Conservation (phyloP, 30 jellyfish, hydroid and myxozoan genomes). For the Mastigias papua region DNA sequence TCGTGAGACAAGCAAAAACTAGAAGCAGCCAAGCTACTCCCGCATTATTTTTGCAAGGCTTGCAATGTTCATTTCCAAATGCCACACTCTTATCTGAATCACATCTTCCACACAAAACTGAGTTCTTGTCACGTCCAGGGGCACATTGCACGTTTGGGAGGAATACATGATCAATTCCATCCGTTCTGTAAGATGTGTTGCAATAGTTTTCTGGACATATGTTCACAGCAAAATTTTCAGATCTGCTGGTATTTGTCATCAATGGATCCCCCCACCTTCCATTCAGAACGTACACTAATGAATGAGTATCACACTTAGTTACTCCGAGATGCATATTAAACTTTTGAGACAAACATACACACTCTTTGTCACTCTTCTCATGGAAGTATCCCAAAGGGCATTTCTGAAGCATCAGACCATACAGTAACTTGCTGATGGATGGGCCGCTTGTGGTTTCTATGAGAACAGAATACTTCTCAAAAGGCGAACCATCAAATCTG, state of each 20-base stretch:
- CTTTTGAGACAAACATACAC: slow-evolving; percentile 63
- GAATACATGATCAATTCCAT: slow-evolving; percentile 35
- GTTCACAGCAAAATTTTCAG: slow-evolving; percentile 21
- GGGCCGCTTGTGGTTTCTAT: slow-evolving; percentile 76
- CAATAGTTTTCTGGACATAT: slow-evolving; percentile 59
- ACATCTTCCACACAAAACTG: slow-evolving; percentile 80
- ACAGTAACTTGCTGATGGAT: slow-evolving; percentile 1
- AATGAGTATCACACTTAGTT: slow-evolving; percentile 35
- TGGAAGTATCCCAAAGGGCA: slow-evolving; percentile 82
- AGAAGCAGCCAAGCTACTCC: slow-evolving; percentile 45
- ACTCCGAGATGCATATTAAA: slow-evolving; percentile 45
- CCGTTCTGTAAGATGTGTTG: background rate
- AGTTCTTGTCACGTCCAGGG: slow-evolving; percentile 57
- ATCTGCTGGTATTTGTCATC: background rate
- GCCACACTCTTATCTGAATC: slow-evolving; percentile 48
- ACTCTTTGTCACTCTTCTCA: background rate
- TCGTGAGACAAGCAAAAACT: slow-evolving; percentile 14
- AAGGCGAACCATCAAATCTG: slow-evolving; percentile 49
- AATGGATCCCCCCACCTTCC: slow-evolving; percentile 82
- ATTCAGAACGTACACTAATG: slow-evolving; percentile 52
- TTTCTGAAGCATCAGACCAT: slow-evolving; percentile 9
- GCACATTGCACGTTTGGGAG: slow-evolving; percentile 46
- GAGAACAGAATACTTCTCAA: slow-evolving; percentile 6
- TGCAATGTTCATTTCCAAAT: slow-evolving; percentile 80
- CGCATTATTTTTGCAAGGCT: slow-evolving; percentile 22